These are phyloP conservation scores for Magallana gigas DNA, from an alignment of 1,140 invertebrate genomes.

Conservation along the genomic window DNA sequence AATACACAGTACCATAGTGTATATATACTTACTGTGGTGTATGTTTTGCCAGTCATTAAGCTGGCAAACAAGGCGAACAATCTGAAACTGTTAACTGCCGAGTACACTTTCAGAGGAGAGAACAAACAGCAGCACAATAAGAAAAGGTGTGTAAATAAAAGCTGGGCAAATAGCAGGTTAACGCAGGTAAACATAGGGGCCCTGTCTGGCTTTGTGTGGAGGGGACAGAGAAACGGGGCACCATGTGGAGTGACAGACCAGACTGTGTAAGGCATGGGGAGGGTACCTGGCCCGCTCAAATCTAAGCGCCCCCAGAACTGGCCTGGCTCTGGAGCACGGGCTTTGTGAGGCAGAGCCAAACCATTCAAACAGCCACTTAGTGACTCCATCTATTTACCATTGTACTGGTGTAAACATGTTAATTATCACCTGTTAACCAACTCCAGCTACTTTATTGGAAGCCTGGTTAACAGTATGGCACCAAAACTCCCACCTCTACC, in stretches of 20 bases:
- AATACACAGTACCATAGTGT: no score
- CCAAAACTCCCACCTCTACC: not conserved
- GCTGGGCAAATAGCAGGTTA: not conserved
- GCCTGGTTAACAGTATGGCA: not conserved
- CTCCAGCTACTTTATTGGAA: not conserved
- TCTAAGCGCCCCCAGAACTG: not conserved
- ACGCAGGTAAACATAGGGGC: not conserved
- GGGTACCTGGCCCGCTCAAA: not conserved
- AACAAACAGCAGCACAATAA: not conserved
- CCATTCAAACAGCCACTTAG: no score
- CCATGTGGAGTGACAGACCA: no score
- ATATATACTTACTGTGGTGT: not conserved
- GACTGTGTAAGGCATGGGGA: not conserved
- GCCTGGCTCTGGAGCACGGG: not conserved
- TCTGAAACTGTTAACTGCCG: constrained; percentile 2
- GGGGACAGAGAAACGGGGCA: not conserved
- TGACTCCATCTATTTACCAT: no score
- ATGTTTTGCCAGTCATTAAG: not conserved
- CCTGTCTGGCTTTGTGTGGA: not conserved
- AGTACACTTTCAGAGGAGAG: not conserved
- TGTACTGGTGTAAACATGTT: no score
- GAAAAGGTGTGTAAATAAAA: constrained; percentile 1
- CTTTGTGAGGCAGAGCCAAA: no score
- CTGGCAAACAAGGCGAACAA: not conserved
- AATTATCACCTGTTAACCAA: not conserved